Evolutionary conservation across 2,113 vertebrate species (phyloP), one percentile per base, ranked within the genome.

Genomic region (Pelusios castaneus): DNA sequence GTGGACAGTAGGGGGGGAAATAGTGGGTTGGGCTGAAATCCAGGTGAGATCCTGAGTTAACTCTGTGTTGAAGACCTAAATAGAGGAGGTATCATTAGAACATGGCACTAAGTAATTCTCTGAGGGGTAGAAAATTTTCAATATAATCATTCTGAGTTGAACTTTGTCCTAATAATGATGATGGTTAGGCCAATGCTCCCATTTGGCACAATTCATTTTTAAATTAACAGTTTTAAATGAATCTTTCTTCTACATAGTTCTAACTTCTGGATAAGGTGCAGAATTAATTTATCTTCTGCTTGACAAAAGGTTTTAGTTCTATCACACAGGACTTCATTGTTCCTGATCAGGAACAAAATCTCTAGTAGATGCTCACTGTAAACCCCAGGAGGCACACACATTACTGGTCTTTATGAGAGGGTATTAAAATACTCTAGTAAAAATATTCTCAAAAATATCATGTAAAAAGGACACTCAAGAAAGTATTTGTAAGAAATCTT

Each of bases 211-310:
- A 94, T 70, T 85, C 67, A 82, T 76, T 25, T 13, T 88, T 92
- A 82, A 95, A 86, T 79, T 94, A 78, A 27, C 47, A 85, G 80
- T 67, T 87, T 84, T 88, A 76, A 86, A 81, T 73, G 51, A 58
- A 73, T 82, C 24, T 82, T 41, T 89, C 88, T 56, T 8, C 31
- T 49, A 52, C 81, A 73, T 70, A 84, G 78, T 79, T 84, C 17
- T 73, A 94, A 0, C 9, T 82, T 49, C 34, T 73, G 89, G 51
- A 29, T 55, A 89, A 84, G 47, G 70, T 6, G 49, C 45, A 34
- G 51, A 49, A 80, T 75, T 79, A 88, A 84, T 91, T 81, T 63
- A 86, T 41, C 27, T 76, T 29, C 21, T 82, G 16, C 9, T 8
- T 76, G 29, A 89, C 82, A 58, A 88, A 84, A 92, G 12, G 21